A percentile compares a stretch with the other conserved stretches of the same genome.
Evolutionary conservation across 30 jellyfish, hydroid and myxozoan genomes (phyloP).

Genomic region (Aurelia sp.): DNA sequence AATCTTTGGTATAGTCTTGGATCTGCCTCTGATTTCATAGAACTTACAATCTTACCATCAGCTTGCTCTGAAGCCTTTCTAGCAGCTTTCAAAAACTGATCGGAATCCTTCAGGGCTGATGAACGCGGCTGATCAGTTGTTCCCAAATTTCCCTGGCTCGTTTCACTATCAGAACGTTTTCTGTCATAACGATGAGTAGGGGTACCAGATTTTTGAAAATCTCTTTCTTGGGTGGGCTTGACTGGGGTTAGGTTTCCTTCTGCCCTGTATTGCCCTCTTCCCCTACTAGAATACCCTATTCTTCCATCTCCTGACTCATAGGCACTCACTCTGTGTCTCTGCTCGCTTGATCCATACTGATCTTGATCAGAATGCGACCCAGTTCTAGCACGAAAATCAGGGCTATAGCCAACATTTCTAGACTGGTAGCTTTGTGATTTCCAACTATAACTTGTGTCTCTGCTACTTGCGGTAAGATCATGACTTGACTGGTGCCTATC

Average conservation of each 20-base stretch:
- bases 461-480: slow-evolving; percentile 5
- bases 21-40: not conserved
- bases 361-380: slow-evolving; percentile 28
- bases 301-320: slow-evolving; percentile 22
- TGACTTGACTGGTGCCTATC: slow-evolving; percentile 33
- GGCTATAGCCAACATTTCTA: slow-evolving; percentile 4
- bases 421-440: slow-evolving; percentile 16
- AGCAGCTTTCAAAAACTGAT: not conserved
- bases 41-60: not conserved
- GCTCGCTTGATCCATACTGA: slow-evolving; percentile 2
- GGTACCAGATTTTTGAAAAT: slow-evolving; percentile 18
- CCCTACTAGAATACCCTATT: slow-evolving; percentile 10
- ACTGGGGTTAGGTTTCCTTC: not conserved
- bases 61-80: not conserved
- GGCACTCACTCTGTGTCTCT: slow-evolving; percentile 11
- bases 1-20: not conserved
- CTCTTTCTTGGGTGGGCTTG: slow-evolving; percentile 28
- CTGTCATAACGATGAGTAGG: not conserved
- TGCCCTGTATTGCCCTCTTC: not conserved
- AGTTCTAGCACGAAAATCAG: slow-evolving; percentile 12
- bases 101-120: not conserved
- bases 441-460: slow-evolving; percentile 32
- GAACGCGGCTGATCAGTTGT: not conserved
- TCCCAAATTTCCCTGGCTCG: not conserved
- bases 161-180: slow-evolving; percentile 28